A percentile compares a stretch with the other conserved stretches of the same genome.
phyloP scores from a whole-genome alignment of 2,113 vertebrate genomes.

The Romanogobio albipinnatus region DNA sequence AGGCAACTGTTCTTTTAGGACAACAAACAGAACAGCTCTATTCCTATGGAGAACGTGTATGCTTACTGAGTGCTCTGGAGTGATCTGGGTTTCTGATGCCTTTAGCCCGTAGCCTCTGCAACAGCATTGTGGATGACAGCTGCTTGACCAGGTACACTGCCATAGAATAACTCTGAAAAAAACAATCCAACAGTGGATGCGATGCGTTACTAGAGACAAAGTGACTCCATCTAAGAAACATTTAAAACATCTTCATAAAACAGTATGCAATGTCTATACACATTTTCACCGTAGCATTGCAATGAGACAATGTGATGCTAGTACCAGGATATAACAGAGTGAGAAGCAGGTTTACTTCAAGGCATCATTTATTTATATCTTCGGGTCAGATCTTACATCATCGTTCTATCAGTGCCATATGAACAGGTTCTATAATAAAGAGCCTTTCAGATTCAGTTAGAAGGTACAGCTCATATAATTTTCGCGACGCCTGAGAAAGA shows the following conservation, averaged over 20 bases:
- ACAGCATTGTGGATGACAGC: constrained; percentile 91
- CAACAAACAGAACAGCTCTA: not conserved
- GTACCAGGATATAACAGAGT: not conserved
- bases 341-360: not conserved
- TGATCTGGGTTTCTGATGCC: constrained; percentile 99
- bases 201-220: not conserved
- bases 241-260: not conserved
- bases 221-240: not conserved
- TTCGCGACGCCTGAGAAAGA: constrained; percentile 63
- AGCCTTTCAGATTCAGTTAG: not conserved
- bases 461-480: constrained; percentile 60
- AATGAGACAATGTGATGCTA: constrained; percentile 6
- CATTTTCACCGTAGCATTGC: not conserved
- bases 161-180: constrained; percentile 93
- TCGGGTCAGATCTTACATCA: constrained; percentile 16
- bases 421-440: constrained; percentile 16
- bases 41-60: not conserved
- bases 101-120: constrained; percentile 95
- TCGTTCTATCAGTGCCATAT: constrained; percentile 23
- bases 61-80: constrained; percentile 96
- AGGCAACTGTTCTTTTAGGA: not conserved
- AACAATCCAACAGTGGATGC: constrained; percentile 37
- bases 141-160: constrained; percentile 98
- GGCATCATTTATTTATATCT: constrained; percentile 18
- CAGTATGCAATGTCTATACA: not conserved